phyloP scores from a whole-genome alignment of 23 tunicate genomes.

The Styela clava region DNA sequence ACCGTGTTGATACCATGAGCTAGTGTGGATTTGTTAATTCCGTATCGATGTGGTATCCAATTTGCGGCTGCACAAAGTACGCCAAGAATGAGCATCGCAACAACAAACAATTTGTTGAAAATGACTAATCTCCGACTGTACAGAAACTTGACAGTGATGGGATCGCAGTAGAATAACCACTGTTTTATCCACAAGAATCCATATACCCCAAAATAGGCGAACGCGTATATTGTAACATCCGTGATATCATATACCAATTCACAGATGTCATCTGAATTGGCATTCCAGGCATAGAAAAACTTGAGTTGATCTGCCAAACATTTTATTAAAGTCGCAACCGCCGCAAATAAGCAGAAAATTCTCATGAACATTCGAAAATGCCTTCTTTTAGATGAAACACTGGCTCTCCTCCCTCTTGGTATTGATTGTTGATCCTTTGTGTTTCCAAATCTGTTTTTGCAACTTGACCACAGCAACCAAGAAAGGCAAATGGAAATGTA shows the following conservation, averaged over 20 bases:
- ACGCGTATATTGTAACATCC: slow-evolving; percentile 46
- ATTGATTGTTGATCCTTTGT: background rate
- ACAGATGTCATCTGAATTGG: slow-evolving; percentile 54
- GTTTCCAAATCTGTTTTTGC: background rate
- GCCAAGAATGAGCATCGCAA: slow-evolving; percentile 19
- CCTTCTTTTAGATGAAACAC: background rate
- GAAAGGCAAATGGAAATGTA: slow-evolving; percentile 10
- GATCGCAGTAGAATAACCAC: slow-evolving; percentile 82
- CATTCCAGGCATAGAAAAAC: slow-evolving; percentile 75
- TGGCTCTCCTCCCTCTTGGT: background rate
- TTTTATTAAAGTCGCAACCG: slow-evolving; percentile 33
- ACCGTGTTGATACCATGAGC: background rate
- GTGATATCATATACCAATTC: slow-evolving; percentile 70
- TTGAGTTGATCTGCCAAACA: slow-evolving; percentile 60
- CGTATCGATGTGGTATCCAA: slow-evolving; percentile 44
- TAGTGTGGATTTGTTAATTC: slow-evolving; percentile 6
- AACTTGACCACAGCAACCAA: background rate
- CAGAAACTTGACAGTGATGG: slow-evolving; percentile 49
- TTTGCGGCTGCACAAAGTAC: slow-evolving; percentile 26
- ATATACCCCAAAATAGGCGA: slow-evolving; percentile 35
- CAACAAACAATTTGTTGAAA: slow-evolving; percentile 36
- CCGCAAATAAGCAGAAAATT: background rate
- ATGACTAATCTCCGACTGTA: slow-evolving; percentile 35
- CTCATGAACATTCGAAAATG: background rate
- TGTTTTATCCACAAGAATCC: slow-evolving; percentile 77